phyloP scores from a whole-genome alignment of 2,797 vertebrate species.

The Euthynnus affinis region DNA sequence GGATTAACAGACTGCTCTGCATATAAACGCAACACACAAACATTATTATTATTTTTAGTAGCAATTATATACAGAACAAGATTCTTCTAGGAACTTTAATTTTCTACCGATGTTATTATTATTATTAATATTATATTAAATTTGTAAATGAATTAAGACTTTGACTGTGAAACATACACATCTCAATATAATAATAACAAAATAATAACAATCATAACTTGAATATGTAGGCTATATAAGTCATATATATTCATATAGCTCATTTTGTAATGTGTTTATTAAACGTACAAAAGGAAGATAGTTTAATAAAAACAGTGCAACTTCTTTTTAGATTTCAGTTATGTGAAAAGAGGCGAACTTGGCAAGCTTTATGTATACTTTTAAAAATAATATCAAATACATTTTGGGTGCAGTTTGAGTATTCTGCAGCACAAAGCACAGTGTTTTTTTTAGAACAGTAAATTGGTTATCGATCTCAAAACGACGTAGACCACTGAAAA shows the following conservation, averaged over 20 bases:
- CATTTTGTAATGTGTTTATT: background rate
- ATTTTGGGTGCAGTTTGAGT: background rate
- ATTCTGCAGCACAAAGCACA: background rate
- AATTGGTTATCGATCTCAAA: background rate
- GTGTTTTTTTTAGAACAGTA: background rate
- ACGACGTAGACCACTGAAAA: background rate
- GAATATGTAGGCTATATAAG: background rate
- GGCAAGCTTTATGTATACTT: background rate
- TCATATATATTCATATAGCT: rapidly evolving
- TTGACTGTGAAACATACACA: background rate
- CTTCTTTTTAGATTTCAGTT: background rate
- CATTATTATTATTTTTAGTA: background rate
- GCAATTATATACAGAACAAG: background rate
- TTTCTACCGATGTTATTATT: too few relatives aligned
- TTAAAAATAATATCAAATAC: background rate
- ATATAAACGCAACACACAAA: background rate
- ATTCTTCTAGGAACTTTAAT: background rate
- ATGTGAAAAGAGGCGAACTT: background rate
- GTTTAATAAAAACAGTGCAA: background rate
- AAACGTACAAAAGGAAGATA: background rate
- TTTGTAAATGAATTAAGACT: too few relatives aligned
- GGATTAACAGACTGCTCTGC: background rate
- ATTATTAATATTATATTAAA: too few relatives aligned
- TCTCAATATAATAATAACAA: too few relatives aligned
- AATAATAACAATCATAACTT: background rate